Evolutionary conservation across 2,113 vertebrate genomes (phyloP).

Genomic region (Hemiscyllium ocellatum): DNA sequence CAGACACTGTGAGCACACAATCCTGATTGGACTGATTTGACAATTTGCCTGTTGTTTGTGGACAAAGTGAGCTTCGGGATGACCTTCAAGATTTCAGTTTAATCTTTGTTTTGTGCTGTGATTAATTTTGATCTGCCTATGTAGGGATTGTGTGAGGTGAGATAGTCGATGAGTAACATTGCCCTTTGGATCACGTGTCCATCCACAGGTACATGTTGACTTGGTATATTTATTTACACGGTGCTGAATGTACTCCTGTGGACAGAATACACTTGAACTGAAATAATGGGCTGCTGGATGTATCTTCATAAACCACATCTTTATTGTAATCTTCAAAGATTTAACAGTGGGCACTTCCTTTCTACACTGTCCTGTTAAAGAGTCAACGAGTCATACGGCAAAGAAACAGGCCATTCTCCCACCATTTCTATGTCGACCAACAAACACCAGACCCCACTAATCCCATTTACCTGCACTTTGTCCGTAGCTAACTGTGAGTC

Average conservation of each 20-base stretch:
- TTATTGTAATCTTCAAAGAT: neutral
- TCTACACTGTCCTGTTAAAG: neutral
- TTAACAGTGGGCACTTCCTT: neutral
- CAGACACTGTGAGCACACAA: neutral
- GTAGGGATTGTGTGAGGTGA: neutral
- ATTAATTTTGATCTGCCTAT: neutral
- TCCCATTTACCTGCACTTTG: no score
- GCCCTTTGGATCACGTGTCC: neutral
- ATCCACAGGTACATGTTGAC: neutral
- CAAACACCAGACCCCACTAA: no score
- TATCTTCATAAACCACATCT: neutral
- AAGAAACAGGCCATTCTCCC: no score
- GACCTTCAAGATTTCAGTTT: neutral
- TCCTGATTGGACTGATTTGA: neutral
- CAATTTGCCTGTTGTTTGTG: neutral
- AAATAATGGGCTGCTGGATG: neutral
- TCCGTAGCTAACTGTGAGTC: no score
- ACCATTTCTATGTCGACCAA: no score
- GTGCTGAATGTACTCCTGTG: neutral
- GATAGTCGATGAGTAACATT: neutral
- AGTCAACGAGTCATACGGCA: no score
- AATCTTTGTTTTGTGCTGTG: neutral
- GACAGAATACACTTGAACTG: neutral
- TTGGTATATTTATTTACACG: neutral
- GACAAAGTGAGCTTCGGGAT: neutral